Base-by-base conservation (phyloP, 2,113 vertebrate species). In the Pongo pygmaeus region DNA sequence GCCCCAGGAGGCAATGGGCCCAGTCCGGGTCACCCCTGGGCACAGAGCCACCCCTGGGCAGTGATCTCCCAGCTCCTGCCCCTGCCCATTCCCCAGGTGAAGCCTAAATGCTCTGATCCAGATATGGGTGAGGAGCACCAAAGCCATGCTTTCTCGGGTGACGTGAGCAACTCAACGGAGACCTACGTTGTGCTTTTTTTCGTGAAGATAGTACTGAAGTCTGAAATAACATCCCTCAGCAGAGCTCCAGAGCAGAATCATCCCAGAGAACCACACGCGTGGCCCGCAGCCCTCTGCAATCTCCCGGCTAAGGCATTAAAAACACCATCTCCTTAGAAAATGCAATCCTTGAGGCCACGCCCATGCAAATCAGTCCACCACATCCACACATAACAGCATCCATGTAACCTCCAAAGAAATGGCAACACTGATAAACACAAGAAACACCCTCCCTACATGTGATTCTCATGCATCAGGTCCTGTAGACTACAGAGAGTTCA, bases 361-460 rank as follows among this genome's bases (percentile, higher is more conserved):
- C 75, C 32, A 2, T 0, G 75, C n/a, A 8, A 18, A 16, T 20
- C 0, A 0, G 70, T 27, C 55, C n/a, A 13, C 22, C 48, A 6
- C 22, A 25, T 1, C 43, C 85, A 57, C 43, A 8, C 23, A 0
- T 2, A 8, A n/a, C 17, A 57, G 40, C 55, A 17, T 4, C 55
- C 48, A 23, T 0, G 2, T 1, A 20, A 22, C 16, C 0, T 8
- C 67, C 4, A 5, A 25, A 89, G 90, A 40, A 27, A 22, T 2
- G 3, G 16, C 72, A 32, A 22, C 72, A 13, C 25, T 46, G 10
- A 1, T 10, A 1, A 14, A 38, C 30, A 11, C 18, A 4, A 43
- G 35, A 20, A 9, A 52, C 27, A 35, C 30, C 25, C 61, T 9
- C 23, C 8, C 1, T 0, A 6, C 16, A 18, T 0, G 0, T 17